These are phyloP conservation scores for Sebastes hubbsi DNA, from an alignment of 2,797 vertebrate species.

Conservation along the genomic window DNA sequence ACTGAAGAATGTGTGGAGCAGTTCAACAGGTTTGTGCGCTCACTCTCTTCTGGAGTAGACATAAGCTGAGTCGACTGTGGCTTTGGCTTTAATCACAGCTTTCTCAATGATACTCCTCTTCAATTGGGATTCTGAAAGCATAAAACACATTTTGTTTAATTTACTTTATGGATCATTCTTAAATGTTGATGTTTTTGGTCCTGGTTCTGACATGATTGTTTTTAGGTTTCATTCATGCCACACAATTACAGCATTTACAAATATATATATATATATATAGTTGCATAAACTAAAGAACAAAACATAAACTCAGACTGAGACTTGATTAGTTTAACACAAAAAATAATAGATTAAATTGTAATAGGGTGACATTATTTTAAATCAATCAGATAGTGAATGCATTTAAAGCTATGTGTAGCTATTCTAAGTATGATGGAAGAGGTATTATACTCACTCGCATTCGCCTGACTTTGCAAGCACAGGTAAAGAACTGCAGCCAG, in stretches of 20 bases:
- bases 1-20: not conserved
- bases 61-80: conserved; percentile 81
- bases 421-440: not conserved
- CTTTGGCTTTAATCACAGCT: conserved; percentile 75
- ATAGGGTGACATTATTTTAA: not conserved
- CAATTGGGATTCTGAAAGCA: conserved; percentile 31
- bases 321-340: not conserved
- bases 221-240: not conserved
- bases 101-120: conserved; percentile 39
- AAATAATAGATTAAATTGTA: not conserved
- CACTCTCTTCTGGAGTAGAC: conserved; percentile 77
- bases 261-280: not conserved
- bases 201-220: not conserved
- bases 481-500: conserved; percentile 42
- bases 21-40: conserved; percentile 33
- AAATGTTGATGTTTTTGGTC: not conserved
- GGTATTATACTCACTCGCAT: conserved; percentile 41
- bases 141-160: not conserved
- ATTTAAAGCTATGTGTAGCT: not conserved
- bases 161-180: not conserved
- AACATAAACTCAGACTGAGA: not conserved
- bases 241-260: not conserved
- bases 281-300: not conserved
- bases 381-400: not conserved
- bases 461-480: conserved; percentile 19